Base-by-base conservation (phyloP, 2,888 invertebrate species). In the Xanthia icteritia region DNA sequence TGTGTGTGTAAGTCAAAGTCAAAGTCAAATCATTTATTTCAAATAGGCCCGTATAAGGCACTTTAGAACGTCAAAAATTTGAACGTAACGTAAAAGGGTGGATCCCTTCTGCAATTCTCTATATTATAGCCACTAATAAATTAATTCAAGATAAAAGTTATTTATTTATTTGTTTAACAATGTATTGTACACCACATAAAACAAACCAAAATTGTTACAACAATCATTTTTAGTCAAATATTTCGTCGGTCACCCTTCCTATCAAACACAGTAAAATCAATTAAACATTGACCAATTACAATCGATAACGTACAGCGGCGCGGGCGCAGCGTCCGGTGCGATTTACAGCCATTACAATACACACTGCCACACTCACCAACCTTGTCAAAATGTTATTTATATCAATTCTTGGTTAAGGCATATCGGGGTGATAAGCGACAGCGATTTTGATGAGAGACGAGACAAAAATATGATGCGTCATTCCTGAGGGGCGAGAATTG, bases 311-410 rank as follows among this genome's bases (percentile, higher is more conserved):
- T 61, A 45, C 31, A 45, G 31, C 51, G 66, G 78, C 80, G 80
- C 85, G 74, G 69, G 79, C 85, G 83, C 86, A 83, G 54, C 77
- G 65, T 71, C 77, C 75, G 65, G 72, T 48, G 70, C 68, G 69
- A 83, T 84, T 81, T 79, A 82, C 73, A 81, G 51, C 76, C 73
- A 69, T 67, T 68, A 77, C 70, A 70, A 48, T 73, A 68, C 58
- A 64, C 56, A 27, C 68, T 42, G 77, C 65, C 73, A 79, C 64
- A 51, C 82, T 83, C 84, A 79, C 68, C 85, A 78, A 69, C 76
- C 77, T 83, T 88, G 87, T 89, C 87, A 89, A 87, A 88, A 83
- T 82, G 87, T 87, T 89, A 88, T 89, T 88, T 87, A 87, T 88
- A 88, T 88, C 79, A 88, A 88, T 88, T 85, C 65, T 65, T 70